A percentile compares a stretch with the other conserved stretches of the same genome.
phyloP scores from a whole-genome alignment of 1,140 invertebrate genomes.

The Ganaspis sp. region DNA sequence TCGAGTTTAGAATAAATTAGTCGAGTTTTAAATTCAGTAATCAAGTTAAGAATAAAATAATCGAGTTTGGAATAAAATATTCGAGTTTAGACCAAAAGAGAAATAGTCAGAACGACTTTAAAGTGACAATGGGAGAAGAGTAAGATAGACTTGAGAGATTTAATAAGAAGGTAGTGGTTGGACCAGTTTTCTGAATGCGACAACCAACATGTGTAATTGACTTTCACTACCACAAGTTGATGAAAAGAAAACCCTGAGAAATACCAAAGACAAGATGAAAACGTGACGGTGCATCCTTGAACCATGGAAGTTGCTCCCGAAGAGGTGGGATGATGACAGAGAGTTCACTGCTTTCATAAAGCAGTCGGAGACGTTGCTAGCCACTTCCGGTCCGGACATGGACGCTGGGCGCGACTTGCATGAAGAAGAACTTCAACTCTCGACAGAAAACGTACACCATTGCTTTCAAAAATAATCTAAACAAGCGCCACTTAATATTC shows the following conservation, averaged over 20 bases:
- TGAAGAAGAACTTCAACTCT: background rate
- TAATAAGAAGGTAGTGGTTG: conserved; percentile 14
- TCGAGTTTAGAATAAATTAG: too few relatives aligned
- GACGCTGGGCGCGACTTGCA: background rate
- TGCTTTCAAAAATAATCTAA: background rate
- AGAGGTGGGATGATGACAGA: conserved; percentile 3
- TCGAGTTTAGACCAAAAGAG: background rate
- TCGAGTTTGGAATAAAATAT: too few relatives aligned
- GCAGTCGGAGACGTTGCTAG: conserved; percentile 1
- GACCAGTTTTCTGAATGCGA: conserved; percentile 19
- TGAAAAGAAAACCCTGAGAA: background rate
- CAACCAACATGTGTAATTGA: background rate
- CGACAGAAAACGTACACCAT: background rate
- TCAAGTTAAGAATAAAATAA: too few relatives aligned
- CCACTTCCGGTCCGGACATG: conserved; percentile 25
- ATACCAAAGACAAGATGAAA: conserved; percentile 1
- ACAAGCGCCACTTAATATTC: too few relatives aligned
- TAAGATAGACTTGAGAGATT: background rate
- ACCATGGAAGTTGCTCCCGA: background rate
- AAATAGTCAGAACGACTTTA: background rate
- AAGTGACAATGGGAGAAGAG: background rate
- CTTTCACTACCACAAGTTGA: conserved; percentile 20
- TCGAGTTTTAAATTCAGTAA: too few relatives aligned
- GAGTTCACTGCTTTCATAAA: conserved; percentile 6
- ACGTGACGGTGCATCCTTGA: background rate